phyloP scores from a whole-genome alignment of 2,113 vertebrate species.

The Eulemur macaco region DNA sequence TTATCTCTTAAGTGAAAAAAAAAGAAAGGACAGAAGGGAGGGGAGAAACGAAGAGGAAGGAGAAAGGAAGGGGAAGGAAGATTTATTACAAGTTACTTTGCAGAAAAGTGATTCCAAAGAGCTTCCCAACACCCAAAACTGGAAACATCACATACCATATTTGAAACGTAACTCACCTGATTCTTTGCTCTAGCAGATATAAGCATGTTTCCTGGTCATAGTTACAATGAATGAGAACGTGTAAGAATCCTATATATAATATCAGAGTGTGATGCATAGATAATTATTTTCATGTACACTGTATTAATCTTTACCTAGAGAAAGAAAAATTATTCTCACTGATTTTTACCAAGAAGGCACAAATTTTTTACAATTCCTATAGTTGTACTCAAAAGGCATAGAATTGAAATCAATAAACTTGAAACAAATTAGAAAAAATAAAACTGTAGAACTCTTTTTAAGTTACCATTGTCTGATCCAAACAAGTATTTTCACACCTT shows the following conservation, averaged over 20 bases:
- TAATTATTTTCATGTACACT: background rate
- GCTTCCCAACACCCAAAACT: background rate
- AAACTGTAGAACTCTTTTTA: background rate
- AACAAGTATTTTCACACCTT: background rate
- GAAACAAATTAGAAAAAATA: background rate
- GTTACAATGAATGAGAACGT: background rate
- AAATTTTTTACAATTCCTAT: background rate
- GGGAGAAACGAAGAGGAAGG: background rate
- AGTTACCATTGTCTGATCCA: background rate
- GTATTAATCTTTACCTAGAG: background rate
- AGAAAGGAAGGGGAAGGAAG: background rate
- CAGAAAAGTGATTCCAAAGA: background rate
- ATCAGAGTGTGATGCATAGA: background rate
- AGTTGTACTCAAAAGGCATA: background rate
- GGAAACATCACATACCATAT: background rate
- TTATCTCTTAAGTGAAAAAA: background rate
- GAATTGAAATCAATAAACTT: constrained; percentile 40
- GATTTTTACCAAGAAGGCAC: background rate
- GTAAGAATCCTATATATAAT: background rate
- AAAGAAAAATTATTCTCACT: constrained; percentile 25
- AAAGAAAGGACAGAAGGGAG: background rate
- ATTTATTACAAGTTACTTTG: background rate
- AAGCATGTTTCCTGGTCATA: background rate
- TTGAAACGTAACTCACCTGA: background rate
- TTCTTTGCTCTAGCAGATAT: background rate